Evolutionary conservation across 2,888 invertebrate species (phyloP).

Genomic region (Orthonychiurus folsomi): DNA sequence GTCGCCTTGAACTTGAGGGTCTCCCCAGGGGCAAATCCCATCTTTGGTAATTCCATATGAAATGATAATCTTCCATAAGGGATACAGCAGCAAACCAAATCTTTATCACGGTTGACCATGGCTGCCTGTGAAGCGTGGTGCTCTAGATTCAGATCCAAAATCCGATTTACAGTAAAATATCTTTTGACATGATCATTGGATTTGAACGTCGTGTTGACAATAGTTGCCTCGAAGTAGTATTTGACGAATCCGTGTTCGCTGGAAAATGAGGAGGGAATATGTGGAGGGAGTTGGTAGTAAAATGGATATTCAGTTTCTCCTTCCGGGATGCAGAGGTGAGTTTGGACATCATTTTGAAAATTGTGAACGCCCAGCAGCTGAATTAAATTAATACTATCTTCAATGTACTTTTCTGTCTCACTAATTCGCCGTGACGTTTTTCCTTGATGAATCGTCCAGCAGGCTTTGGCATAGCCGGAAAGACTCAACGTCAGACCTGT

Average conservation of each 20-base stretch:
- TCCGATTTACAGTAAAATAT: slow-evolving; percentile 70
- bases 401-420: slow-evolving; percentile 30
- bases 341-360: too few species aligned
- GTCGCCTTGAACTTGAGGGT: slow-evolving; percentile 15
- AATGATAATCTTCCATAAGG: slow-evolving; percentile 18
- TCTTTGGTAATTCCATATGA: slow-evolving; percentile 14
- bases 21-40: slow-evolving; percentile 23
- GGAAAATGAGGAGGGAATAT: slow-evolving; percentile 72
- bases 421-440: slow-evolving; percentile 22
- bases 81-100: slow-evolving; percentile 17
- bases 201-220: slow-evolving; percentile 68
- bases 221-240: slow-evolving; percentile 67
- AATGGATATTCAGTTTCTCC: slow-evolving; percentile 71
- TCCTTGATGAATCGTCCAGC: slow-evolving; percentile 31
- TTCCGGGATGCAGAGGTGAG: too few species aligned
- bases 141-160: slow-evolving; percentile 64
- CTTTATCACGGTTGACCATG: not conserved
- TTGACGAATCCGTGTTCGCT: slow-evolving; percentile 64
- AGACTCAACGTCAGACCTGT: too few species aligned
- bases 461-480: slow-evolving; percentile 30
- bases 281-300: slow-evolving; percentile 59
- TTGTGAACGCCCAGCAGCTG: too few species aligned
- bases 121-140: not conserved
- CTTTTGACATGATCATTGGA: slow-evolving; percentile 73
- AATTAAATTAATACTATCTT: slow-evolving; percentile 32